Percentiles rank a stretch among this genome's conserved stretches.
phyloP scores from a whole-genome alignment of 2,797 vertebrate species.

The Pempheris klunzingeri region DNA sequence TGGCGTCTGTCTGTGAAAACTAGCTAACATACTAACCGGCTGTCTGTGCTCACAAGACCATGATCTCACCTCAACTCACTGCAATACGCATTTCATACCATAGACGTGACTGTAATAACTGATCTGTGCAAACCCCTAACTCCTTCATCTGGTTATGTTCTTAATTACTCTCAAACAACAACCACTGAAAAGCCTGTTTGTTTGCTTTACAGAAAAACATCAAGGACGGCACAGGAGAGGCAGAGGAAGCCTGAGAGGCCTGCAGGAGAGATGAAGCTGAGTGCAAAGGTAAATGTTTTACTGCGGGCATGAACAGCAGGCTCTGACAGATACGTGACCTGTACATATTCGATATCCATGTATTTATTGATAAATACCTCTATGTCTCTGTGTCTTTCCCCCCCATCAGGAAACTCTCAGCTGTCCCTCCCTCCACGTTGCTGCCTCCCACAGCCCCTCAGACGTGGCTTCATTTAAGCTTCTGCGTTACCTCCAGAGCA shows the following conservation, averaged over 20 bases:
- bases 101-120: conserved; percentile 22
- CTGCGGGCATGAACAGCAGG: neutral
- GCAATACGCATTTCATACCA: neutral
- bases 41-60: conserved; percentile 41
- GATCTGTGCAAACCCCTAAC: neutral
- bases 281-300: conserved; percentile 71
- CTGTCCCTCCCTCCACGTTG: conserved; percentile 44
- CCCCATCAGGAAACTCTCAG: conserved; percentile 68
- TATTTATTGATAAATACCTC: neutral
- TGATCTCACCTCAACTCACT: conserved; percentile 46
- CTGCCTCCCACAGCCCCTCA: conserved; percentile 39
- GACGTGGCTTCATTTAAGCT: conserved; percentile 78
- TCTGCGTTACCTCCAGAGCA: conserved; percentile 81
- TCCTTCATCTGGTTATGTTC: neutral
- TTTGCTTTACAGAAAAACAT: conserved; percentile 73
- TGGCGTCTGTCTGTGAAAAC: conserved; percentile 28
- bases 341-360: neutral
- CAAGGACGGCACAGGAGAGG: conserved; percentile 62
- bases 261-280: conserved; percentile 54
- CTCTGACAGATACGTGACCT: neutral
- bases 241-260: conserved; percentile 55
- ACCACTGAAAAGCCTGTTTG: conserved; percentile 5
- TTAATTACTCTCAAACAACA: conserved; percentile 12
- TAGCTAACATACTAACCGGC: conserved; percentile 62
- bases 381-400: neutral